Evolutionary conservation across 2,113 vertebrate genomes (phyloP).

Genomic region (Symphodus melops): DNA sequence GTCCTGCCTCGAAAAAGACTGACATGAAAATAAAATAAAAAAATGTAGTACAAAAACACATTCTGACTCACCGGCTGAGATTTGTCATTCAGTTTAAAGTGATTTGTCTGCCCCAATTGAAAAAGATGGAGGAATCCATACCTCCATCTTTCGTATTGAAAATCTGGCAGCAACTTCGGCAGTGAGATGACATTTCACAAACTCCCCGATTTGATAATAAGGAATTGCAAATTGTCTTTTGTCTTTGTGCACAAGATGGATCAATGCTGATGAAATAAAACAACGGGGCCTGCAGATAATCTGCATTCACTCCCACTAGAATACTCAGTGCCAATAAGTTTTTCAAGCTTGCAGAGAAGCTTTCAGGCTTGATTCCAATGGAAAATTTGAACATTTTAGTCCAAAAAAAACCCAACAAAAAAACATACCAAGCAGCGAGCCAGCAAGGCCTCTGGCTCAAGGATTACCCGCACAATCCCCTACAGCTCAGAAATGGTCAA

Average conservation of each 20-base stretch:
- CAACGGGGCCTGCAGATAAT: conserved; percentile 37
- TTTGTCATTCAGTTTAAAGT: too few species aligned
- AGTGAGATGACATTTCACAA: background rate
- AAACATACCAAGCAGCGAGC: conserved; percentile 32
- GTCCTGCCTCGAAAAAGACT: too few species aligned
- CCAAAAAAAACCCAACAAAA: conserved; percentile 8
- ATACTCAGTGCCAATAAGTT: conserved; percentile 45
- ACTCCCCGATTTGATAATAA: background rate
- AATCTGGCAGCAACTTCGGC: conserved; percentile 2
- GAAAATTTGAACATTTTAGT: conserved; percentile 60
- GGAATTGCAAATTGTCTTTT: background rate
- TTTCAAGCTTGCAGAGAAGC: conserved; percentile 29
- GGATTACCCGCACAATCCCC: conserved; percentile 68
- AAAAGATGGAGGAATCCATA: too few species aligned
- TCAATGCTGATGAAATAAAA: conserved; percentile 35
- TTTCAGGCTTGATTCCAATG: conserved; percentile 55
- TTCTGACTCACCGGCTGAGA: background rate
- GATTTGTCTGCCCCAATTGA: too few species aligned
- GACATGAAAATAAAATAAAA: too few species aligned
- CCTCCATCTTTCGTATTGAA: background rate
- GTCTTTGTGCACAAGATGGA: background rate
- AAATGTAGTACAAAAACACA: conserved; percentile 5
- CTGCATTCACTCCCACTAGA: conserved; percentile 49
- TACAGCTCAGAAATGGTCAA: conserved; percentile 51
- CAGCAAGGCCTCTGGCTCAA: conserved; percentile 52